Base-by-base conservation (phyloP, 2,888 invertebrate species). In the Hoplodrina blanda region DNA sequence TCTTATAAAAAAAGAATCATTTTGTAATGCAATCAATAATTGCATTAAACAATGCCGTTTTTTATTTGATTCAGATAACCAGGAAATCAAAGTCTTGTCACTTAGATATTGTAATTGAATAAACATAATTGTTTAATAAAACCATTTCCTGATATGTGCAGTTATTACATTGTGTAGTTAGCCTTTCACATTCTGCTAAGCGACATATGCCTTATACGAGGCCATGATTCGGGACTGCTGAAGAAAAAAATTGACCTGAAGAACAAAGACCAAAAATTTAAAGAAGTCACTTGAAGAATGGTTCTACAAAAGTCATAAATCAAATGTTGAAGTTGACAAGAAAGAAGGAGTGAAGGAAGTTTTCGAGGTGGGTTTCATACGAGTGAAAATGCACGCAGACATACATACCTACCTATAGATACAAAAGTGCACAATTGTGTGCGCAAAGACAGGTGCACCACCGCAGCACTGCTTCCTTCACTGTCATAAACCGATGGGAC, bases 91-190 rank as follows among this genome's bases (percentile, higher is more conserved):
- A 37, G 54, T 54, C 62, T 62, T 62, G 62, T 37, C 33, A 73
- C 50, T 10, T 59, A 25, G 25, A 55, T 44, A 25, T 25, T 25
- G 50, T 73, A 62, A 73, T 46, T 46, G 78, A 73, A 50, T 78
- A 78, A 52, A 69, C 60, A 33, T 50, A 72, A 69, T 41, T 41
- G 52, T 19, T 20, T 7, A 33, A 20, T 49, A 2, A 60, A 37
- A 78, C 11, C 55, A n/a, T 73, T 73, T 73, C 73, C 73, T 73
- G 63, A 8, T 79, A 17, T 54, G 17, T 70, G 37, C 37, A 78
- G 33, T 44, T 20, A 50, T 37, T 41, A 13, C 46, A 46, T 46
- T 20, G 30, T 55, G 25, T 41, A 41, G 20, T 46, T n/a, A 20
- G 15, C 25, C 78, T 56, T 71, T 71, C 37, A 46, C 13, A 53